A percentile compares a stretch with the other conserved stretches of the same genome.
phyloP scores from a whole-genome alignment of 2,888 invertebrate species.

The Palloptera scutellata region DNA sequence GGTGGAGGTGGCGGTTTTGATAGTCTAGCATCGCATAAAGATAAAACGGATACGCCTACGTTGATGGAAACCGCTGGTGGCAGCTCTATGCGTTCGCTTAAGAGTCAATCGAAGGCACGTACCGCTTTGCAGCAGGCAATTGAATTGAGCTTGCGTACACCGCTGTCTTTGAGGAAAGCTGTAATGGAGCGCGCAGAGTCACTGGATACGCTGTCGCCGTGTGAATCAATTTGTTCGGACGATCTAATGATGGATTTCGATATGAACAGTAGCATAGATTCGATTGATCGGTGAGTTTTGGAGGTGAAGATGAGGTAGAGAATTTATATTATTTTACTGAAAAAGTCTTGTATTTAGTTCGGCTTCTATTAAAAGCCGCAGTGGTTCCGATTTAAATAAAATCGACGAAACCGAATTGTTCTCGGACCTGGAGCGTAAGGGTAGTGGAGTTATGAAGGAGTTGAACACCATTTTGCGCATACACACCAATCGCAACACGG shows the following conservation, averaged over 20 bases:
- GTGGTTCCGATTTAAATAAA: constrained; percentile 66
- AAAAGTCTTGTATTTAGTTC: constrained; percentile 43
- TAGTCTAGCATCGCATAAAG: constrained; percentile 52
- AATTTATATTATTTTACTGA: neutral
- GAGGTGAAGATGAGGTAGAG: neutral
- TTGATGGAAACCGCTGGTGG: constrained; percentile 61
- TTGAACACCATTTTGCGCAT: constrained; percentile 67
- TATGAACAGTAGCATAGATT: constrained; percentile 64
- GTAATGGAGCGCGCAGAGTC: constrained; percentile 73
- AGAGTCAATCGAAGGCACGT: constrained; percentile 55
- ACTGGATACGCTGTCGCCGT: constrained; percentile 82
- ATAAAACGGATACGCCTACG: constrained; percentile 65
- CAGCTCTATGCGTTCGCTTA: constrained; percentile 56
- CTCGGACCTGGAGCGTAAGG: constrained; percentile 66
- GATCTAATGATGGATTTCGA: constrained; percentile 90
- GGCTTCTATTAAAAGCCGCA: constrained; percentile 59
- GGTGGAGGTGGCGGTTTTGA: constrained; percentile 33
- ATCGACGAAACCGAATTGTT: constrained; percentile 65
- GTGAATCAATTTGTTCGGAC: constrained; percentile 84
- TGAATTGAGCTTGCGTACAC: constrained; percentile 62
- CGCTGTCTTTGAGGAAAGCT: constrained; percentile 57
- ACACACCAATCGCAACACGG: constrained; percentile 54
- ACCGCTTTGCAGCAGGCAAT: constrained; percentile 62
- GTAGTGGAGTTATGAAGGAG: constrained; percentile 68
- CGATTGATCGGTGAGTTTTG: constrained; percentile 57